Percentiles rank a stretch among this genome's conserved stretches.
phyloP scores from a whole-genome alignment of 2,888 invertebrate species.

The Cybosia mesomella region DNA sequence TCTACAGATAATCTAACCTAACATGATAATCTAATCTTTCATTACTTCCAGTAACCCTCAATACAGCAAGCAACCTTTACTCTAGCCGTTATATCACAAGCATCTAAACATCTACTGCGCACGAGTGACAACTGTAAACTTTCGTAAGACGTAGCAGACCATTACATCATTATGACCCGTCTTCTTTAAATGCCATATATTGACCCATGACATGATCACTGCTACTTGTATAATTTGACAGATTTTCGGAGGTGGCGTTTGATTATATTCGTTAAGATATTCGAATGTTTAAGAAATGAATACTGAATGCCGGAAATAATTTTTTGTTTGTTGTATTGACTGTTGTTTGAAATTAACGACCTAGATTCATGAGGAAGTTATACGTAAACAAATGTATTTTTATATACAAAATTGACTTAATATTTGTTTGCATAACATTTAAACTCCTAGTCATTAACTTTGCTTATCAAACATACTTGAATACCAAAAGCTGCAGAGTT shows the following conservation, averaged over 20 bases:
- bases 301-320: conserved; percentile 8
- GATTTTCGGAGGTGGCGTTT: conserved; percentile 28
- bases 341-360: not conserved
- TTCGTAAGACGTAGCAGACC: conserved; percentile 68
- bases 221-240: conserved; percentile 63
- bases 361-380: not conserved
- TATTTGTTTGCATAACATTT: not conserved
- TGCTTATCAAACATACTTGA: not conserved
- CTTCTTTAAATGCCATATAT: conserved; percentile 80
- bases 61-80: conserved; percentile 58
- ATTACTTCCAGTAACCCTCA: conserved; percentile 70
- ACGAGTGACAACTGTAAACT: conserved; percentile 69
- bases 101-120: conserved; percentile 68
- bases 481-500: not conserved
- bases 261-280: conserved; percentile 21
- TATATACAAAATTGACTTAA: not conserved
- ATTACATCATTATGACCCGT: conserved; percentile 64
- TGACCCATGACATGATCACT: conserved; percentile 76
- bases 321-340: conserved; percentile 1
- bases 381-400: not conserved
- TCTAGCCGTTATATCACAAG: conserved; percentile 69
- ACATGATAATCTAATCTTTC: conserved; percentile 64
- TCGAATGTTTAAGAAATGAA: not conserved
- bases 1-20: conserved; percentile 38
- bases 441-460: not conserved